phyloP scores from a whole-genome alignment of 2,888 invertebrate species.

The Teinopalpus imperialis region DNA sequence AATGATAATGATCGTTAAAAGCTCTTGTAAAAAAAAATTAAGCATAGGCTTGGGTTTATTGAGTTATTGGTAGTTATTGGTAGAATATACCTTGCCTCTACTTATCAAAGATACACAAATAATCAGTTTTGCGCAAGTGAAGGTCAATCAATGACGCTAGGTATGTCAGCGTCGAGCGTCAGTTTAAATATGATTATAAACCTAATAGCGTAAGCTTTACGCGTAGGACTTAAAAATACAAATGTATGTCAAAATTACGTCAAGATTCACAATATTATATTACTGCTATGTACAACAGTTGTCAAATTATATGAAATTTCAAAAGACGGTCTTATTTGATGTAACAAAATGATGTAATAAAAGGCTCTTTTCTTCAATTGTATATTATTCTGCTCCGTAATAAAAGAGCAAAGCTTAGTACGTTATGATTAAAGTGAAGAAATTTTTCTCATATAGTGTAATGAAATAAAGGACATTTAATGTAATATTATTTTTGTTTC shows the following conservation, averaged over 20 bases:
- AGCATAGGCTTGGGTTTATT: too few species aligned
- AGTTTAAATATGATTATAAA: too few species aligned
- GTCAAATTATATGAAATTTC: constrained; percentile 15
- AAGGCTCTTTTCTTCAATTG: constrained; percentile 21
- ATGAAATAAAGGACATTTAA: constrained; percentile 15
- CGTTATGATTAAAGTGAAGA: constrained; percentile 20
- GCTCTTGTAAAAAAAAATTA: too few species aligned
- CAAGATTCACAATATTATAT: neutral
- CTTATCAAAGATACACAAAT: too few species aligned
- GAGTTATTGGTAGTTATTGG: too few species aligned
- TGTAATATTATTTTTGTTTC: constrained; percentile 16
- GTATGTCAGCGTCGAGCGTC: too few species aligned
- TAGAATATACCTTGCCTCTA: too few species aligned
- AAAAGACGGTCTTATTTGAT: constrained; percentile 18
- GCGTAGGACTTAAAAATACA: too few species aligned
- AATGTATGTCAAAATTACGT: neutral
- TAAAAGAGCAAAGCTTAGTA: constrained; percentile 20
- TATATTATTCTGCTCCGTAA: constrained; percentile 19
- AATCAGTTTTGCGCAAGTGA: too few species aligned
- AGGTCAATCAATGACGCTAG: too few species aligned
- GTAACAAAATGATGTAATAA: constrained; percentile 22
- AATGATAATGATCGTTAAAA: too few species aligned
- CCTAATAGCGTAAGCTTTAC: too few species aligned
- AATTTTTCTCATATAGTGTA: constrained; percentile 18
- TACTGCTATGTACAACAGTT: constrained; percentile 4